phyloP scores from a whole-genome alignment of 92 coral and sea anemone species.

The Porites divaricata region DNA sequence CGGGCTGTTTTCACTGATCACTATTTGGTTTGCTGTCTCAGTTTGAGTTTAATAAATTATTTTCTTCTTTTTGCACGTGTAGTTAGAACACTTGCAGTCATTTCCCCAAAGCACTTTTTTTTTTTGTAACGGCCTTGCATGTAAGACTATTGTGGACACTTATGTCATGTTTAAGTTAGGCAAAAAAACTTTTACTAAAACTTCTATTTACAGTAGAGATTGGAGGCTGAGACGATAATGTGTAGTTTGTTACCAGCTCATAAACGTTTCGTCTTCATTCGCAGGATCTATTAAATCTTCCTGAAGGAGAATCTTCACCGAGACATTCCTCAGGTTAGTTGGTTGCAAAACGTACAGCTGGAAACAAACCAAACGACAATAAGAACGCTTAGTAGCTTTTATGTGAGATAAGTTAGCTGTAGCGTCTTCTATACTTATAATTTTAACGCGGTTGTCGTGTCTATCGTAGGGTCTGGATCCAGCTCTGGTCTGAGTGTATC shows the following conservation, averaged over 20 bases:
- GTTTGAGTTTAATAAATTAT: slow-evolving; percentile 7
- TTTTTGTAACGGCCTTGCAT: no score
- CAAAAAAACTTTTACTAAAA: no score
- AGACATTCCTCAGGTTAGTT: slow-evolving; percentile 84
- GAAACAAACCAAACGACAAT: no score
- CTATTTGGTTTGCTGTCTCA: slow-evolving; percentile 43
- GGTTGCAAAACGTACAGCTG: no score
- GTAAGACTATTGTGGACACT: no score
- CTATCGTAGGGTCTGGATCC: slow-evolving; percentile 54
- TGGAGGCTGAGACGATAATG: no score
- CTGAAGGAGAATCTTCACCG: slow-evolving; percentile 76
- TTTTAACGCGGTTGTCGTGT: not conserved
- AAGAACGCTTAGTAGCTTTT: no score
- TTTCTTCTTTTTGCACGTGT: not conserved
- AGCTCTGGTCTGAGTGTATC: slow-evolving; percentile 88
- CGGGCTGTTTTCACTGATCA: not conserved
- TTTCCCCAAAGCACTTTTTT: not conserved
- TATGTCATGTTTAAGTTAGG: no score
- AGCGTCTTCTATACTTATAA: no score
- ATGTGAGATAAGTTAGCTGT: no score
- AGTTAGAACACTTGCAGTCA: not conserved
- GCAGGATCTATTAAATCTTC: slow-evolving; percentile 80
- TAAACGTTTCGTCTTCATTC: slow-evolving; percentile 15
- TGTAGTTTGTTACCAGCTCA: not conserved
- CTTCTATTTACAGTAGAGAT: no score